These are phyloP conservation scores for Scaptomyza graminum DNA, from an alignment of 1,140 invertebrate genomes.

Conservation along the genomic window DNA sequence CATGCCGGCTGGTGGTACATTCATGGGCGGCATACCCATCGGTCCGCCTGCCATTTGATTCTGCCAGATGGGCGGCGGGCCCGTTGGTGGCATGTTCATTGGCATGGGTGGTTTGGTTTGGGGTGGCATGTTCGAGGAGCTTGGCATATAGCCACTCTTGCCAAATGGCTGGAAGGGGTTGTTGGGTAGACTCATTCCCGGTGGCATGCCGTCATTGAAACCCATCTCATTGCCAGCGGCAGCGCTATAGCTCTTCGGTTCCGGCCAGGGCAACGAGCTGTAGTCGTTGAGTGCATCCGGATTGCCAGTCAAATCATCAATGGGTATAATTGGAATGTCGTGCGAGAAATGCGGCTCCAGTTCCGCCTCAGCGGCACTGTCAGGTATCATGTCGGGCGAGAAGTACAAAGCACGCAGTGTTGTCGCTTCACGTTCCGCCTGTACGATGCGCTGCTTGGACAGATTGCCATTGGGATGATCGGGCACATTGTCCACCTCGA, in stretches of 20 bases:
- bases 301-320: constrained; percentile 93
- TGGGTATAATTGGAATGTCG: constrained; percentile 92
- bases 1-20: constrained; percentile 51
- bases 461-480: constrained; percentile 88
- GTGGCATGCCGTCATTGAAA: constrained; percentile 74
- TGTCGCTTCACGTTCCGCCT: constrained; percentile 92
- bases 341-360: constrained; percentile 89
- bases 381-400: constrained; percentile 93
- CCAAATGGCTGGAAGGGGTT: constrained; percentile 67
- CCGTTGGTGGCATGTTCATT: constrained; percentile 40
- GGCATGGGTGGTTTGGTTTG: constrained; percentile 27
- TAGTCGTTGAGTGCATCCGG: constrained; percentile 91
- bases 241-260: constrained; percentile 87
- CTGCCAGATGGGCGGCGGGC: constrained; percentile 64
- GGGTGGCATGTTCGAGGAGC: constrained; percentile 22
- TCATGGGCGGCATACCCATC: constrained; percentile 45
- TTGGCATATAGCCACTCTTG: constrained; percentile 41
- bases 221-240: constrained; percentile 60
- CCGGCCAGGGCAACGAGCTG: constrained; percentile 90
- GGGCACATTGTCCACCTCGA: constrained; percentile 88
- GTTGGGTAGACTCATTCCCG: constrained; percentile 53
- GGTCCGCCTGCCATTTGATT: constrained; percentile 52
- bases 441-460: constrained; percentile 93
- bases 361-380: constrained; percentile 93
- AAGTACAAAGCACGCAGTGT: constrained; percentile 94